Percentiles rank a stretch among this genome's conserved stretches.
Evolutionary conservation across 2,113 vertebrate species (phyloP).

Genomic region (Anas platyrhynchos): DNA sequence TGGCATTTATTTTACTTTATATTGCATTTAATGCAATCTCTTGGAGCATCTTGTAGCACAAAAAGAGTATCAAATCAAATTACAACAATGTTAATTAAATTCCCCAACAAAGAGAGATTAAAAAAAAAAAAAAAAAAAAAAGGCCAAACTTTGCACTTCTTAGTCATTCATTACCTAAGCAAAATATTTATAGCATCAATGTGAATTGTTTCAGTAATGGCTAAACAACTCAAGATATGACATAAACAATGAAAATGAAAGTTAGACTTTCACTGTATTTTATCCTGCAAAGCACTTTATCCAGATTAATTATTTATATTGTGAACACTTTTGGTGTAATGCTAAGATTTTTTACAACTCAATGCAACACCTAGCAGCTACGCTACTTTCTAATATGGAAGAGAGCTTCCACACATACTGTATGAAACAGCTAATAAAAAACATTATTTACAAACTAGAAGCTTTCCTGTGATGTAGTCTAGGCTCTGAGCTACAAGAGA

Average conservation of each 20-base stretch:
- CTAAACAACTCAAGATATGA: neutral
- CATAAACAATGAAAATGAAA: neutral
- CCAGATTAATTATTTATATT: neutral
- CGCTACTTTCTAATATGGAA: neutral
- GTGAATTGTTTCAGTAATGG: neutral
- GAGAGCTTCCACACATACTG: fast-evolving
- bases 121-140: neutral
- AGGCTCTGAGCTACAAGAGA: neutral
- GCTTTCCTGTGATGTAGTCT: fast-evolving
- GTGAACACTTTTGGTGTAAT: neutral
- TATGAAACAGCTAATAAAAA: neutral
- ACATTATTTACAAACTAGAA: neutral
- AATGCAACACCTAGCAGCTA: neutral
- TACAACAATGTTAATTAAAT: neutral
- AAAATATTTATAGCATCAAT: neutral
- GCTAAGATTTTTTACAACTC: neutral
- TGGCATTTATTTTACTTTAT: neutral
- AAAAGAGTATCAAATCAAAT: neutral
- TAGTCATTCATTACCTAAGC: neutral
- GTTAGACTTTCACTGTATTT: neutral
- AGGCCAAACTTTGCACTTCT: neutral
- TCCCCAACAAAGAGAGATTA: neutral
- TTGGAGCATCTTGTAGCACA: neutral
- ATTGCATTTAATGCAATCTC: neutral
- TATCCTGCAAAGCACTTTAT: neutral